Evolutionary conservation across 2,888 invertebrate species (phyloP).

Genomic region (Drosophila monieri): DNA sequence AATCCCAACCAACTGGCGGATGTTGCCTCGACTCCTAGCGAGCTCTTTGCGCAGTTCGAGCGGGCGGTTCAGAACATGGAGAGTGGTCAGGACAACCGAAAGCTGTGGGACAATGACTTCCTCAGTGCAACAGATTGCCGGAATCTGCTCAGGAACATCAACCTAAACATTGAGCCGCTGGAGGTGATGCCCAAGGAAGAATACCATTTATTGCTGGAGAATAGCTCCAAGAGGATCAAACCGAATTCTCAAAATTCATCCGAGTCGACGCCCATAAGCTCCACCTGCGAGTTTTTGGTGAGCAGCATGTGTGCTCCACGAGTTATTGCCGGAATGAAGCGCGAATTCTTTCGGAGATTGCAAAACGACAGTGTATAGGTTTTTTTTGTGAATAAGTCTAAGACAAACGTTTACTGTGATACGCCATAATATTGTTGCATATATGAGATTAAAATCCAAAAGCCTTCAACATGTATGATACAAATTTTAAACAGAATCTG

Average conservation of each 20-base stretch:
- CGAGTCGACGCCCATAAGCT: constrained; percentile 34
- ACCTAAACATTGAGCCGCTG: constrained; percentile 29
- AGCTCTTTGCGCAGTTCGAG: constrained; percentile 56
- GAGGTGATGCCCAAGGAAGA: constrained; percentile 52
- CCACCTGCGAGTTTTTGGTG: constrained; percentile 84
- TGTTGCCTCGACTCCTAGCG: constrained; percentile 38
- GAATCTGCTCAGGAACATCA: constrained; percentile 9
- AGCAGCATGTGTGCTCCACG: constrained; percentile 88
- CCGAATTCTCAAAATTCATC: neutral
- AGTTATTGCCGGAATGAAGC: constrained; percentile 86
- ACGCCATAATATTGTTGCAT: constrained; percentile 39
- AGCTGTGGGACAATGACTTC: constrained; percentile 53
- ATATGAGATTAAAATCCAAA: constrained; percentile 63
- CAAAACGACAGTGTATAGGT: constrained; percentile 21
- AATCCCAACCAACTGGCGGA: constrained; percentile 88
- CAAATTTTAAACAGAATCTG: constrained; percentile 46
- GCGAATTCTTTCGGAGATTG: constrained; percentile 83
- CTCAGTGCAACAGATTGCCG: constrained; percentile 35
- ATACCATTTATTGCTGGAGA: constrained; percentile 46
- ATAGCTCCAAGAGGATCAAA: constrained; percentile 48
- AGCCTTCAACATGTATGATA: constrained; percentile 53
- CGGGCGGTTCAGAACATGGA: constrained; percentile 40
- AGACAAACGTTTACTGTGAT: constrained; percentile 66
- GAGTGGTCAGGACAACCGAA: constrained; percentile 20
- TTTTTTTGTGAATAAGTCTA: constrained; percentile 1